Base-by-base conservation (phyloP, 2,888 invertebrate genomes). In the Cephus sareptanus region DNA sequence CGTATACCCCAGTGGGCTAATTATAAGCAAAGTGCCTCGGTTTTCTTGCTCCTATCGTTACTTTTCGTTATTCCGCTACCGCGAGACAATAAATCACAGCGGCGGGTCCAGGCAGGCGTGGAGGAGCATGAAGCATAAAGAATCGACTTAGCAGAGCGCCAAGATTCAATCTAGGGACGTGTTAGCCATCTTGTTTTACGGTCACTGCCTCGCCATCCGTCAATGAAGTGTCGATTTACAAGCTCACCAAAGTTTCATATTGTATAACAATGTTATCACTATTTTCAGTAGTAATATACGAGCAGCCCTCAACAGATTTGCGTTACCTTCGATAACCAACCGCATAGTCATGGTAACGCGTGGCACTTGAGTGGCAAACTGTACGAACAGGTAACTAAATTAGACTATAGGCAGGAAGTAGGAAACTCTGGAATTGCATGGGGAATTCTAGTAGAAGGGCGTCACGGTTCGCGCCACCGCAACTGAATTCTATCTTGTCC, bases 331-430 rank as follows among this genome's bases (percentile, higher is more conserved):
- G 56, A 56, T 56, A 56, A 56, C 56, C 4, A 23, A 56, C 56
- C 56, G 56, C 23, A 56, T 56, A 56, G 56, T 56, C 56, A 23
- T 56, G 23, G 23, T 56, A 56, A 56, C 56, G 56, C 56, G 56
- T 56, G 56, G 56, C 9, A 56, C 56, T 56, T 56, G 56, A 56
- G 23, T 23, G 23, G 56, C 56, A 56, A 56, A 56, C 23, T 56
- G 23, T 56, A 56, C 31, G 81, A 81, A 77, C 83, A 80, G 80
- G 76, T 81, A 84, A 83, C 84, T 79, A 81, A 85, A 87, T 86
- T 83, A 81, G 82, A 81, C 81, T 84, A 82, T 82, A 82, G 83
- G 82, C 84, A 84, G 84, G 86, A 87, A 85, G 83, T 84, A 79
- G 84, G 82, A 84, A 83, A 84, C 84, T 84, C 82, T 78, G 82